Evolutionary conservation across 2,888 invertebrate genomes (phyloP).

Genomic region (Hypomecis atomaria): DNA sequence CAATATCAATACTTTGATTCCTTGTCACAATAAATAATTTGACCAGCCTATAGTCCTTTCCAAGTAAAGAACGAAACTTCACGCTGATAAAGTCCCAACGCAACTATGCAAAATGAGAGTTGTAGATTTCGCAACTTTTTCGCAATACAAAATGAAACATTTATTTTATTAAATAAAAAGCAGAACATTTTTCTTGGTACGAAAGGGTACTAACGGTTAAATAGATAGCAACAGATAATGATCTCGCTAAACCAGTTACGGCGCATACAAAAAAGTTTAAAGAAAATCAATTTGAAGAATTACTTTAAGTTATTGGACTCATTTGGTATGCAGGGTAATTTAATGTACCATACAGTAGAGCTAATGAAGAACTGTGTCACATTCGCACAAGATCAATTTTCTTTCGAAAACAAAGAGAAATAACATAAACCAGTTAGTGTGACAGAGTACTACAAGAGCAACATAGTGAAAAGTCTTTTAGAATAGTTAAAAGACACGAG

Average conservation of each 20-base stretch:
- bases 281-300: constrained; percentile 28
- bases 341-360: constrained; percentile 13
- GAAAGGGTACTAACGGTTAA: constrained; percentile 9
- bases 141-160: constrained; percentile 2
- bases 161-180: background rate
- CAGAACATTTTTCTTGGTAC: background rate
- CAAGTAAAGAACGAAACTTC: background rate
- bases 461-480: background rate
- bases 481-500: background rate
- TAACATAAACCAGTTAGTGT: background rate
- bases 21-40: constrained; percentile 6
- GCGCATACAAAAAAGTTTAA: constrained; percentile 22
- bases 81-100: constrained; percentile 6
- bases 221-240: constrained; percentile 13
- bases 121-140: constrained; percentile 7
- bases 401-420: background rate
- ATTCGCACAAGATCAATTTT: background rate
- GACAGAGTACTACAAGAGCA: constrained; percentile 1
- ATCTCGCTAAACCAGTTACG: constrained; percentile 25
- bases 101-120: background rate
- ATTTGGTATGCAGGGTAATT: constrained; percentile 27
- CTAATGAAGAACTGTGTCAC: constrained; percentile 5
- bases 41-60: background rate
- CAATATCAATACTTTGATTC: background rate
- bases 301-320: constrained; percentile 25